A percentile compares a stretch with the other conserved stretches of the same genome.
These are phyloP conservation scores for Eudorcas thomsonii DNA, from an alignment of 2,113 vertebrate genomes.

Conservation along the genomic window DNA sequence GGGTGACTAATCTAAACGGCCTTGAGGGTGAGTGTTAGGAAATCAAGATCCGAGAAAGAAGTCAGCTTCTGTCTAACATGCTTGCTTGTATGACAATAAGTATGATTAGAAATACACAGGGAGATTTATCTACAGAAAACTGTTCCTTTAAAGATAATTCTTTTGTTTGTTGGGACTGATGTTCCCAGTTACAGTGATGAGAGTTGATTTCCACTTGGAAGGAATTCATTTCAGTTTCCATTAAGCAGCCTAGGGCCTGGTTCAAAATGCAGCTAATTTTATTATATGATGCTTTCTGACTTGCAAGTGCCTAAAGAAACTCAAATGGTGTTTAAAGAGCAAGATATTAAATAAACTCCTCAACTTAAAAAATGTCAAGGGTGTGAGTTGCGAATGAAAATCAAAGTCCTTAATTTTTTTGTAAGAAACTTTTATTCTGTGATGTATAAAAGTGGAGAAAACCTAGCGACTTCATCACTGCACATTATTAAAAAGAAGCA, in stretches of 20 bases:
- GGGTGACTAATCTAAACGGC: not conserved
- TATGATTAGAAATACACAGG: not conserved
- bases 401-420: not conserved
- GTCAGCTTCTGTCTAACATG: not conserved
- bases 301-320: not conserved
- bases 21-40: not conserved
- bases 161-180: not conserved
- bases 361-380: not conserved
- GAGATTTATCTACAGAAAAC: not conserved
- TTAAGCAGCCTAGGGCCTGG: not conserved
- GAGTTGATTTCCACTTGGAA: constrained; percentile 18
- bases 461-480: not conserved
- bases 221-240: constrained; percentile 38
- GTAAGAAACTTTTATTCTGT: not conserved
- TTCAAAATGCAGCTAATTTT: constrained; percentile 26
- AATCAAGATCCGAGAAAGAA: not conserved
- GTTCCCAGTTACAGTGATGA: not conserved
- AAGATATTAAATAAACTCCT: constrained; percentile 15
- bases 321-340: constrained; percentile 14
- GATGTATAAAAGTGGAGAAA: not conserved
- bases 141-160: not conserved
- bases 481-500: not conserved
- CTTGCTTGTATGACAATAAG: not conserved
- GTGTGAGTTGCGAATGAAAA: not conserved
- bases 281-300: not conserved